Percentiles rank a stretch among this genome's conserved stretches.
Evolutionary conservation across 2,797 vertebrate genomes (phyloP).

Genomic region (Halcyon badia): DNA sequence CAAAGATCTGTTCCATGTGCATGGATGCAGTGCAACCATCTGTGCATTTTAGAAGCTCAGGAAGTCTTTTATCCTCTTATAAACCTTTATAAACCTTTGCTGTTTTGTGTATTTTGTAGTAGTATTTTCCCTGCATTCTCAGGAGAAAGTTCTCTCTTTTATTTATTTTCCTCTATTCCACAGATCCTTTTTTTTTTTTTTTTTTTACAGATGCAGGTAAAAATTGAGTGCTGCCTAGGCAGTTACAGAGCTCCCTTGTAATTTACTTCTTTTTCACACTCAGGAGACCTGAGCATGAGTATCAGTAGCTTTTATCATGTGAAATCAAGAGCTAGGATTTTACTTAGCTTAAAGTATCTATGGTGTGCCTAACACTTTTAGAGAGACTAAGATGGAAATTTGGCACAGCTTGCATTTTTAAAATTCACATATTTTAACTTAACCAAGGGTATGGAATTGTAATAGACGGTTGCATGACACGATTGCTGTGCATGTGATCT

Average conservation of each 20-base stretch:
- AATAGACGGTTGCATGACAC: background rate
- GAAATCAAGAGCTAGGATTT: conserved; percentile 12
- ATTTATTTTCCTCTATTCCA: background rate
- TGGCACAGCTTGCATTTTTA: background rate
- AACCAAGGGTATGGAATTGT: background rate
- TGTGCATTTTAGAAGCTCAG: background rate
- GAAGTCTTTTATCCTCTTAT: background rate
- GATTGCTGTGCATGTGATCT: background rate
- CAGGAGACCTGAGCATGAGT: background rate
- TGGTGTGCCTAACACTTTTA: background rate
- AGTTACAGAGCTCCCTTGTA: background rate
- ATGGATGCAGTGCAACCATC: background rate
- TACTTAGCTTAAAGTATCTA: background rate
- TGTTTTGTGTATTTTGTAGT: background rate
- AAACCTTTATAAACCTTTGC: background rate
- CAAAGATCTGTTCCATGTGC: background rate
- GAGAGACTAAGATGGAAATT: background rate
- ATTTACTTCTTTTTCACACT: conserved; percentile 26
- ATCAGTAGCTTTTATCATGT: background rate
- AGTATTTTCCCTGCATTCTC: background rate
- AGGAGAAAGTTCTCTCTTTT: background rate
- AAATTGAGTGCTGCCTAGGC: background rate
- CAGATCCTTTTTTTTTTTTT: background rate
- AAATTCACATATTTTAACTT: conserved; percentile 17
- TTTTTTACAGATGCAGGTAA: background rate